phyloP scores from a whole-genome alignment of 2,888 invertebrate genomes.

The Chloroclystis v-ata region DNA sequence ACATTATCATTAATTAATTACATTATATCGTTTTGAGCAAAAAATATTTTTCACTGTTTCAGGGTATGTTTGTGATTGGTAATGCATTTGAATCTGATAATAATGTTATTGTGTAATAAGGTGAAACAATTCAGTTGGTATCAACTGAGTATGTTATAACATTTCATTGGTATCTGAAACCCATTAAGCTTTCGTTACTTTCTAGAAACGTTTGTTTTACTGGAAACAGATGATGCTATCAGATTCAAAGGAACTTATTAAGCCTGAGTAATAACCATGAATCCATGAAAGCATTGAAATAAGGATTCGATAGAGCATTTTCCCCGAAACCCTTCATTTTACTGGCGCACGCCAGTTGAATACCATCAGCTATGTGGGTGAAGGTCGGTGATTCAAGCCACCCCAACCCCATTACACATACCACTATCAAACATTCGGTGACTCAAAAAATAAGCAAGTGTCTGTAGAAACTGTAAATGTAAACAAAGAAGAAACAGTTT shows the following conservation, averaged over 20 bases:
- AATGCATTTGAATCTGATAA: too few relatives aligned
- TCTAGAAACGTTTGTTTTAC: background rate
- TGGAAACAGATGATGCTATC: slow-evolving; percentile 18
- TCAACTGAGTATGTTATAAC: too few relatives aligned
- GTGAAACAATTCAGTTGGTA: too few relatives aligned
- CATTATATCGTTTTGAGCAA: too few relatives aligned
- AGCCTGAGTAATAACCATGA: slow-evolving; percentile 25
- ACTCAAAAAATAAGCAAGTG: slow-evolving; percentile 11
- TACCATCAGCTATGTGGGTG: slow-evolving; percentile 26
- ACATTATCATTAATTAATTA: too few relatives aligned
- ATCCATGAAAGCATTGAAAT: slow-evolving; percentile 20
- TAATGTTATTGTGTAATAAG: too few relatives aligned
- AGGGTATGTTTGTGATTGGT: too few relatives aligned
- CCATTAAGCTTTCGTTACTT: background rate
- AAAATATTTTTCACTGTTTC: too few relatives aligned
- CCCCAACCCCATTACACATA: slow-evolving; percentile 28
- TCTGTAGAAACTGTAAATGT: background rate
- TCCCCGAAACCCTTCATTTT: slow-evolving; percentile 22
- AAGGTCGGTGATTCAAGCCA: slow-evolving; percentile 54
- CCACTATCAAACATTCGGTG: slow-evolving; percentile 13
- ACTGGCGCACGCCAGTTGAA: slow-evolving; percentile 4
- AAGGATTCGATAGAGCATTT: slow-evolving; percentile 17
- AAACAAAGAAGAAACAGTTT: background rate
- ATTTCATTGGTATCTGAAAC: too few relatives aligned
- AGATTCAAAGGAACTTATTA: slow-evolving; percentile 21